Evolutionary conservation across 2,113 vertebrate species (phyloP), one percentile per base, ranked within the genome.

Genomic region (Brienomyrus longianalis): DNA sequence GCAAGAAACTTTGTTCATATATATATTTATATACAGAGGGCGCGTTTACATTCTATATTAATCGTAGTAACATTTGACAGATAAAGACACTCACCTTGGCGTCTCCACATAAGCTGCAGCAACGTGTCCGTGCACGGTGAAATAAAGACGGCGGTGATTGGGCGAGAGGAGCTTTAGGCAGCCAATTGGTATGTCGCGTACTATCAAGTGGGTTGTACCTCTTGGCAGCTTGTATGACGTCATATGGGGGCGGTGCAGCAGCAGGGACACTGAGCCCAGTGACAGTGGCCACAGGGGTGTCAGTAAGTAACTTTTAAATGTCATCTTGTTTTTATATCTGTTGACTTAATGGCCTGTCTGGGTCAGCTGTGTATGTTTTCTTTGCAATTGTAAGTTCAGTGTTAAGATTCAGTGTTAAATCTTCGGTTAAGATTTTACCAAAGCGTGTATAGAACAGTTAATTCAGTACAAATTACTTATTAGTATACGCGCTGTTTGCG

Each of bases 11-110:
- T n/a, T n/a, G 2, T 59, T n/a, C 9, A n/a, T n/a, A 62, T 9
- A 62, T 62, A 59, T 59, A 62, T n/a, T 8, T 13, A 27, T 31
- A 27, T 70, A 31, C 9, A 27, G 5, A 15, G 27, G 13, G 5
- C 70, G 31, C 70, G 15, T 19, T 35, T 77, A 35, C 15, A 13
- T 80, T 80, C 15, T 19, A 80, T 77, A 77, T 48, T 84, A 84
- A n/a, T 21, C 35, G 21, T 48, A 35, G 5, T 10, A 85, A 43
- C 43, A 11, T 23, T 19, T 0, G 1, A 3, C 83, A 27, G 86
- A 83, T 10, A 43, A 59, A 1, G 35, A 51, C 21, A 43, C 94
- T 96, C 93, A 96, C 96, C 96, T 96, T 96, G 92, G 94, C 47
- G 48, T 17, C 27, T 7, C 39, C 13, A 47, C 54, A 31, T 66